These are phyloP conservation scores for Anguilla rostrata DNA, from an alignment of 2,113 vertebrate genomes.

Conservation along the genomic window DNA sequence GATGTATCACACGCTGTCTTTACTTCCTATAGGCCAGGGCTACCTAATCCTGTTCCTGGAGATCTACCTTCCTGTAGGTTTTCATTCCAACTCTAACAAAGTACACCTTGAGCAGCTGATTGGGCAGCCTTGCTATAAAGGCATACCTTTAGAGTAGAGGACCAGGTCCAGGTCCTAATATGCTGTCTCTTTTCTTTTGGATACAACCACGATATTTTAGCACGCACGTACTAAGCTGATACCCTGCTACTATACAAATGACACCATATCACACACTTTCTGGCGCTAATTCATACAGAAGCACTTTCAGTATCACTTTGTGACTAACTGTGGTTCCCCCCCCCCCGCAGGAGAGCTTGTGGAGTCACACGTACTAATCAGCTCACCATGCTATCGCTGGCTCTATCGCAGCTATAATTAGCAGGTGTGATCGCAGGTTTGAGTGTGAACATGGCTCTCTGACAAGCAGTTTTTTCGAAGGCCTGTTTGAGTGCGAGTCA, in stretches of 20 bases:
- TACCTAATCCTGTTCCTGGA: too few species aligned
- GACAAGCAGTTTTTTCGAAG: not conserved
- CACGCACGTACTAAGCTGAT: not conserved
- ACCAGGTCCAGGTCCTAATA: not conserved
- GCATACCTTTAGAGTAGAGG: not conserved
- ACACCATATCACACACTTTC: not conserved
- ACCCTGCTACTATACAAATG: not conserved
- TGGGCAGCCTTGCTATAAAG: too few species aligned
- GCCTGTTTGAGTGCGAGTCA: not conserved
- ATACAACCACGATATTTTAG: not conserved
- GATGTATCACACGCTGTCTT: not conserved
- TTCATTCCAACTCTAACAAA: too few species aligned
- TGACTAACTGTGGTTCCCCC: too few species aligned
- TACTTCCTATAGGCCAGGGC: not conserved
- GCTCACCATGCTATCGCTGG: not conserved
- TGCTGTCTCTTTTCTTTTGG: not conserved
- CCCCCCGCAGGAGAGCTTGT: not conserved
- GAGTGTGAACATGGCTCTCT: not conserved
- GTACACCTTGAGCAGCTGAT: too few species aligned
- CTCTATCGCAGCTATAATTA: not conserved
- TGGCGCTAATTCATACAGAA: not conserved
- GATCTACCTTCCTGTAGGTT: too few species aligned
- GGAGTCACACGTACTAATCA: not conserved
- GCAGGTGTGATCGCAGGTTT: not conserved
- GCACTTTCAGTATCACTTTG: not conserved